These are phyloP conservation scores for Calidris pygmaea DNA, from an alignment of 2,113 vertebrate species.

Conservation along the genomic window DNA sequence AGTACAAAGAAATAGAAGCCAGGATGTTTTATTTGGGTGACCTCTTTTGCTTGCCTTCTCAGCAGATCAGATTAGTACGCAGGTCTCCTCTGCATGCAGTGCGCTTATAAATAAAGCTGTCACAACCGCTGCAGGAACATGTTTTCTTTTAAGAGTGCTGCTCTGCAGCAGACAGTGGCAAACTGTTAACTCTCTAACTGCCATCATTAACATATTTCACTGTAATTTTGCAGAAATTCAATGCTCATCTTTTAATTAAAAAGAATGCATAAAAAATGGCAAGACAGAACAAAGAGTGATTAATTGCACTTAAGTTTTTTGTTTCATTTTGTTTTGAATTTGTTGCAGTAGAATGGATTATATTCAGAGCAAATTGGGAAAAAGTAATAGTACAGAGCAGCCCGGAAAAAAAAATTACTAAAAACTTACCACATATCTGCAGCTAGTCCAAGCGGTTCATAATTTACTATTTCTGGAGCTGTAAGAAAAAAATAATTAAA, in stretches of 20 bases:
- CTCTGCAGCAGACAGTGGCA: background rate
- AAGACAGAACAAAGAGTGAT: background rate
- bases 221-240: background rate
- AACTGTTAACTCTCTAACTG: background rate
- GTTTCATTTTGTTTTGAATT: background rate
- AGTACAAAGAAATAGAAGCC: background rate
- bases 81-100: background rate
- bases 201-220: background rate
- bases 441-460: slow-evolving; percentile 90
- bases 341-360: background rate
- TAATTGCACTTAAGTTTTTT: background rate
- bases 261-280: background rate
- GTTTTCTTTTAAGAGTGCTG: background rate
- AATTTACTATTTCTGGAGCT: slow-evolving; percentile 99
- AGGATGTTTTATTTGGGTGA: background rate
- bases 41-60: background rate
- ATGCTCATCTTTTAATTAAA: background rate
- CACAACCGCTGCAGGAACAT: background rate
- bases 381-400: background rate
- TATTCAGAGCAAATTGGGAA: background rate
- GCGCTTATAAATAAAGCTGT: background rate
- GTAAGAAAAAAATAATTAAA: slow-evolving; percentile 67
- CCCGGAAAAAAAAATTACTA: background rate
- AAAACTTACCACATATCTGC: slow-evolving; percentile 95
- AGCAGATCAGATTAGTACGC: background rate